Base-by-base conservation (phyloP, 23 tunicate species). In the Phallusia fumigata region DNA sequence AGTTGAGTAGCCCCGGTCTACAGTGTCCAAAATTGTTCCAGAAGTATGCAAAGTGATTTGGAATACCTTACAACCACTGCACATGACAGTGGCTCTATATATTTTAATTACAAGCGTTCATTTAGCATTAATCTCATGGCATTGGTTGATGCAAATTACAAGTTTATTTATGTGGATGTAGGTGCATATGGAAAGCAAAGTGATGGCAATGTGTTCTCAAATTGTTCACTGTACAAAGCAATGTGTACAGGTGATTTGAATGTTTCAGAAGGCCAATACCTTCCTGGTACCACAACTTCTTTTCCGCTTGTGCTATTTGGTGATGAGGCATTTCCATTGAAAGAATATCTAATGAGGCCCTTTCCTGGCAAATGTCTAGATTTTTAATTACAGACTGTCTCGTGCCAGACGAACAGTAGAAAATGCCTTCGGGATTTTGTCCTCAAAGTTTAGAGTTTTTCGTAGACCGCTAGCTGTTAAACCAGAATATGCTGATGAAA, bases 131-230 rank as follows among this genome's bases (percentile, higher is more conserved):
- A 83, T 50, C 79, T 88, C 19, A 18, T 78, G 35, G 90, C 83
- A 16, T 45, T 80, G 32, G 80, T 83, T 50, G 90, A 86, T 73
- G 81, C 87, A 16, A n/a, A 53, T 18, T 77, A 84, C 76, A 40
- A 73, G 22, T 84, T 84, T 64, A 47, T 64, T 52, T 30, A 75
- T 36, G 87, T 84, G 33, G 87, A 84, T 36, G 52, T 84, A 15
- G 81, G 84, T 28, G 83, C 77, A 18, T 83, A 52, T 28, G 92
- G 87, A 3, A 21, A 79, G 30, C 69, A 58, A 24, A 58, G 69
- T 58, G 69, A 58, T 58, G 69, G 69, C 8, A 58, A 58, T 58
- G 69, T 58, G 28, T 58, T 58, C 3, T 22, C 28, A 58, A 58
- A 58, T 58, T 58, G 5, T 58, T 22, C 69, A 58, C 28, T 58